Percentiles rank a stretch among this genome's conserved stretches.
Evolutionary conservation across 2,888 invertebrate genomes (phyloP).

Genomic region (Dermolepida albohirtum): DNA sequence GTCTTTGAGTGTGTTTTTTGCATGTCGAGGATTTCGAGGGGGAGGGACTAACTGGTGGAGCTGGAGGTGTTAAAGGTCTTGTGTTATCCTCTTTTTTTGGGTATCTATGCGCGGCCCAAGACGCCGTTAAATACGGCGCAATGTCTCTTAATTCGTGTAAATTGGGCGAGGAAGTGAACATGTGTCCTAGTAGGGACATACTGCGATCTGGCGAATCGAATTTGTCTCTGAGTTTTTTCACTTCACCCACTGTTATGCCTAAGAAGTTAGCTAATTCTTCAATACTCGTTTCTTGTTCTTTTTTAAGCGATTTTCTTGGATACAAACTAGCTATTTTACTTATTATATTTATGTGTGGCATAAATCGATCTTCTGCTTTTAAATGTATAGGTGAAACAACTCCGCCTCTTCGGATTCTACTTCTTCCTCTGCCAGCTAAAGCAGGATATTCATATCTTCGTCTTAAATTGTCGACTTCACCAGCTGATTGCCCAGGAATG

Average conservation of each 20-base stretch:
- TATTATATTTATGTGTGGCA: conserved; percentile 92
- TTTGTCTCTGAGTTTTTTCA: conserved; percentile 77
- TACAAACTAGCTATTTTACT: conserved; percentile 80
- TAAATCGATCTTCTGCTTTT: conserved; percentile 77
- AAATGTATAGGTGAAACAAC: conserved; percentile 75
- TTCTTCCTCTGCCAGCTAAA: conserved; percentile 65
- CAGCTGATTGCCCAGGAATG: conserved; percentile 64
- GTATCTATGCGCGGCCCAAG: conserved; percentile 85
- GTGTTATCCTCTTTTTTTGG: conserved; percentile 78
- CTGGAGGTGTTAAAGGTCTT: conserved; percentile 71
- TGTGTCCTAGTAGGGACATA: conserved; percentile 78
- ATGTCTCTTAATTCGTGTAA: conserved; percentile 82
- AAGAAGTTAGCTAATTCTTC: conserved; percentile 61
- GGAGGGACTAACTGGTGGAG: conserved; percentile 55
- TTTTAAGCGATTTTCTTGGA: conserved; percentile 58
- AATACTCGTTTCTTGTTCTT: conserved; percentile 51
- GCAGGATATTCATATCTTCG: conserved; percentile 71
- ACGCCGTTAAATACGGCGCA: conserved; percentile 81
- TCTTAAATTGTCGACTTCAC: conserved; percentile 73
- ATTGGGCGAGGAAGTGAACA: conserved; percentile 85
- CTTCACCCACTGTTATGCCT: conserved; percentile 72
- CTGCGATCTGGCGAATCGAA: conserved; percentile 72
- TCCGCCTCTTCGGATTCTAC: conserved; percentile 65
- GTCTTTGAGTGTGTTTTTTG: conserved; percentile 49
- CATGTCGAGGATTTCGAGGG: conserved; percentile 42